phyloP scores from a whole-genome alignment of 2,888 invertebrate species.

The Sphaerophoria taeniata region DNA sequence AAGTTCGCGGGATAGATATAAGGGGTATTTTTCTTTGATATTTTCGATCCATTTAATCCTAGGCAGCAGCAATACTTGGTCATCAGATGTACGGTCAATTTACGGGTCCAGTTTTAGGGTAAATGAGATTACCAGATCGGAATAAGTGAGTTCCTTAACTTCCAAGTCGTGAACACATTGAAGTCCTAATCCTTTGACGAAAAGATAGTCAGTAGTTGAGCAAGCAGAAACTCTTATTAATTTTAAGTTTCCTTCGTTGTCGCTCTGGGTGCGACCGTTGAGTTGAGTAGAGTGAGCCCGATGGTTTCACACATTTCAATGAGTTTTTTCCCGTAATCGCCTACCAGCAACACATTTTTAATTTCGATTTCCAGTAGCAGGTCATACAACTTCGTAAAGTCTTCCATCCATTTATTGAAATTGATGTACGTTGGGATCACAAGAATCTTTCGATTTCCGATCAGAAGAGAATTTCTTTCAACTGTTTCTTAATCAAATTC shows the following conservation, averaged over 20 bases:
- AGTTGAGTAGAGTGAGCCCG: too few relatives aligned
- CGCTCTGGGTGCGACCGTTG: too few relatives aligned
- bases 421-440: too few relatives aligned
- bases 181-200: neutral
- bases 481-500: too few relatives aligned
- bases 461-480: too few relatives aligned
- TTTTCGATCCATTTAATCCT: neutral
- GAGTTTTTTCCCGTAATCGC: too few relatives aligned
- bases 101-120: neutral
- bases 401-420: too few relatives aligned
- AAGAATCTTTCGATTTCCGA: too few relatives aligned
- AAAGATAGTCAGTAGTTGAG: neutral
- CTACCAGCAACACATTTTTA: too few relatives aligned
- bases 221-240: conserved; percentile 1
- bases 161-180: neutral
- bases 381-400: too few relatives aligned
- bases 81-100: neutral
- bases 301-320: too few relatives aligned
- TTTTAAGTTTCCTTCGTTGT: too few relatives aligned
- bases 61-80: neutral
- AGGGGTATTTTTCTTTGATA: neutral
- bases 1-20: neutral
- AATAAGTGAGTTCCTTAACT: neutral
- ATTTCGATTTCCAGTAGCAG: neutral
- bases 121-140: neutral